Conservation (phyloP, 2,888 invertebrate genomes). For the Pterostichus niger region DNA sequence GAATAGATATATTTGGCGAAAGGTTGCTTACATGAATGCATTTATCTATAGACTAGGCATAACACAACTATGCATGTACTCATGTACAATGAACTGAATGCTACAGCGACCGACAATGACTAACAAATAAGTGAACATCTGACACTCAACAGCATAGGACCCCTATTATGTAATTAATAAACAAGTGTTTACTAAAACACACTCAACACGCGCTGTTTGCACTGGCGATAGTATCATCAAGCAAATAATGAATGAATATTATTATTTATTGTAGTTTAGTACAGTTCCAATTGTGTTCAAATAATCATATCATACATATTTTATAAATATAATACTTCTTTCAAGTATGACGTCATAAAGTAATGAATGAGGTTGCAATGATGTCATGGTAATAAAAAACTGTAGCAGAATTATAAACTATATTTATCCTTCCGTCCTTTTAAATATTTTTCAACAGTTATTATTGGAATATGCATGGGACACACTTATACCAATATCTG, state of each 20-base stretch:
- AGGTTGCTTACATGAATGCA: constrained; percentile 33
- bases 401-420: constrained; percentile 36
- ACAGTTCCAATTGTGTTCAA: neutral
- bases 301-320: constrained; percentile 22
- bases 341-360: constrained; percentile 10
- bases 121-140: constrained; percentile 34
- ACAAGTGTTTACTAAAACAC: constrained; percentile 39
- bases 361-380: constrained; percentile 32
- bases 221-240: neutral
- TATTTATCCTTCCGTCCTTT: constrained; percentile 52
- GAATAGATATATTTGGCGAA: constrained; percentile 46
- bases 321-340: constrained; percentile 30
- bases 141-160: constrained; percentile 11
- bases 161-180: constrained; percentile 42
- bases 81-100: neutral
- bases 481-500: neutral
- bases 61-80: constrained; percentile 33
- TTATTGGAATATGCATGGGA: constrained; percentile 36
- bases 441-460: constrained; percentile 46
- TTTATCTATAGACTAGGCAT: constrained; percentile 17
- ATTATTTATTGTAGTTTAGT: constrained; percentile 27
- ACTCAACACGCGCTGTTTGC: neutral
- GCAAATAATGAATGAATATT: constrained; percentile 15
- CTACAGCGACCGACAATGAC: neutral
- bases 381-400: constrained; percentile 39